These are phyloP conservation scores for Peromyscus californicus DNA, from an alignment of 2,113 vertebrate species.

Conservation along the genomic window DNA sequence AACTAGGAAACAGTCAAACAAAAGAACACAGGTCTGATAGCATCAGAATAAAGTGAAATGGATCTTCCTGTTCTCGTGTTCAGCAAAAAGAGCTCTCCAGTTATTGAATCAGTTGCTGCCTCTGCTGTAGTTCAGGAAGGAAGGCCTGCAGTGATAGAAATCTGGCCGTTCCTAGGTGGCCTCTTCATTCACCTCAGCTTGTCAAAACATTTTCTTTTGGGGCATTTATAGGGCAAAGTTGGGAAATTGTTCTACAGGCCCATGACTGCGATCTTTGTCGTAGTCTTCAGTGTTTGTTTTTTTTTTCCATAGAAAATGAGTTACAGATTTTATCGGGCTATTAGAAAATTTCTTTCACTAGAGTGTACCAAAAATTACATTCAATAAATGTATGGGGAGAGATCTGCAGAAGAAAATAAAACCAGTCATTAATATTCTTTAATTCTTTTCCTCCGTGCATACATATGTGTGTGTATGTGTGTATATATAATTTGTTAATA, in stretches of 20 bases:
- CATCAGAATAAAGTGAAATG: neutral
- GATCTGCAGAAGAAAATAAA: slow-evolving; percentile 29
- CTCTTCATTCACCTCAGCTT: neutral
- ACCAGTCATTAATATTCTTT: neutral
- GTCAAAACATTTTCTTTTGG: neutral
- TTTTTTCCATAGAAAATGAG: slow-evolving; percentile 10
- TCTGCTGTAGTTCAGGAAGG: neutral
- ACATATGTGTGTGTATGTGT: neutral
- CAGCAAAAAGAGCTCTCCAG: neutral
- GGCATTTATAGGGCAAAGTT: neutral
- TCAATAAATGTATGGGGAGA: slow-evolving; percentile 11
- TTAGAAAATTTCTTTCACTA: neutral
- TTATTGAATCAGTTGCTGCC: neutral
- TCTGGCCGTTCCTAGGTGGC: neutral
- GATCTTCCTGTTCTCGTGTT: slow-evolving; percentile 1
- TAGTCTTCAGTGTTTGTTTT: neutral
- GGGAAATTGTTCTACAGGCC: neutral
- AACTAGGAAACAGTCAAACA: slow-evolving; percentile 2
- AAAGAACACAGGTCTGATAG: slow-evolving; percentile 15
- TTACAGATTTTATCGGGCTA: slow-evolving; percentile 1
- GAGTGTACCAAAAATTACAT: neutral
- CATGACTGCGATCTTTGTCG: neutral
- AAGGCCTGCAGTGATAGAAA: neutral
- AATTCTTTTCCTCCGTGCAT: neutral
- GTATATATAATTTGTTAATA: neutral